Percentiles rank a stretch among this genome's conserved stretches.
phyloP scores from a whole-genome alignment of 2,888 invertebrate genomes.

The Villa cingulata region DNA sequence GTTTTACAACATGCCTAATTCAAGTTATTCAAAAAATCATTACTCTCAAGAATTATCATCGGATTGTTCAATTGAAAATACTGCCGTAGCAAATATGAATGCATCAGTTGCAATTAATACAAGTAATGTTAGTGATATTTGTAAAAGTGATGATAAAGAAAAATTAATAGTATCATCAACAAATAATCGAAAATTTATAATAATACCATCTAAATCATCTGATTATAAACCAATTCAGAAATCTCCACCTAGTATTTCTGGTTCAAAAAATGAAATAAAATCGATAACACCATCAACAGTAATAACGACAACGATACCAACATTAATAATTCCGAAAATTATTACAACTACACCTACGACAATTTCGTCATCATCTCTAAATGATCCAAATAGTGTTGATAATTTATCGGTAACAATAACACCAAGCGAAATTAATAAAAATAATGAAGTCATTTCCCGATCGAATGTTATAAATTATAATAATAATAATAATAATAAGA shows the following conservation, averaged over 20 bases:
- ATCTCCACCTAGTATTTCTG: too few species aligned
- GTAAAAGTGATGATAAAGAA: slow-evolving; percentile 27
- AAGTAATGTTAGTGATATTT: slow-evolving; percentile 13
- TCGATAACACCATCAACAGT: neutral
- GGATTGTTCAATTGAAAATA: too few species aligned
- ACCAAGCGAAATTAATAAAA: neutral
- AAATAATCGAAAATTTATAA: slow-evolving; percentile 30
- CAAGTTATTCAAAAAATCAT: too few species aligned
- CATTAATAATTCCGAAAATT: neutral
- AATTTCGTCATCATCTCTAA: neutral
- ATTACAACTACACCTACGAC: neutral
- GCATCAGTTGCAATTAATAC: too few species aligned
- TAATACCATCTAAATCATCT: slow-evolving; percentile 28
- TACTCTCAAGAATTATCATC: too few species aligned
- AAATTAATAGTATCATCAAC: slow-evolving; percentile 27
- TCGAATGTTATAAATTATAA: slow-evolving; percentile 13
- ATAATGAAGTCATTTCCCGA: slow-evolving; percentile 8
- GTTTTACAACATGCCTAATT: too few species aligned
- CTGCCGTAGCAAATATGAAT: too few species aligned
- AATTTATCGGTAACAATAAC: neutral
- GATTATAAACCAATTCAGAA: too few species aligned
- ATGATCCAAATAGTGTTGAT: neutral
- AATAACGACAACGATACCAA: neutral
- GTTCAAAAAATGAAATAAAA: neutral
- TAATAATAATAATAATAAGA: slow-evolving; percentile 1